Conservation (phyloP, 2,888 invertebrate species). For the Pyrrhia umbra region DNA sequence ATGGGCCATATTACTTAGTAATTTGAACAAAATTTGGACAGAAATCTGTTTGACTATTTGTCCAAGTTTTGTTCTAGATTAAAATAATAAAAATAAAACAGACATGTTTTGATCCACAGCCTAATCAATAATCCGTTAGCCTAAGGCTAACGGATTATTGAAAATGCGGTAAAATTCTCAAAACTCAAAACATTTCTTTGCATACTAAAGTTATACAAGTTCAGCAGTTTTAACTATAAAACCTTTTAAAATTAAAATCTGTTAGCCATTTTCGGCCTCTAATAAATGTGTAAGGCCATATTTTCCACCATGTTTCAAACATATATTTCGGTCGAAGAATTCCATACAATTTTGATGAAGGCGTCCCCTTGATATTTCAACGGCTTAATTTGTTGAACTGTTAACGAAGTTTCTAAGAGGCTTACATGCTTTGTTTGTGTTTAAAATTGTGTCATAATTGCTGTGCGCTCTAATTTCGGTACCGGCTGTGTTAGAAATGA, state of each 20-base stretch:
- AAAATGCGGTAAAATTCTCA: too few species aligned
- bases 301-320: slow-evolving; percentile 32
- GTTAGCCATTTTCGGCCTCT: neutral
- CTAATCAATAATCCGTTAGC: too few species aligned
- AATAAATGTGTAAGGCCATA: neutral
- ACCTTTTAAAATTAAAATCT: neutral
- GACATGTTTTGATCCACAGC: too few species aligned
- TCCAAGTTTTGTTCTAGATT: too few species aligned
- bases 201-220: too few species aligned
- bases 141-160: too few species aligned
- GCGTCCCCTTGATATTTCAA: slow-evolving; percentile 41
- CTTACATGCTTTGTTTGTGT: slow-evolving; percentile 53
- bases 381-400: slow-evolving; percentile 44
- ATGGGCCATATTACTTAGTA: too few species aligned
- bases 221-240: too few species aligned
- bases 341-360: slow-evolving; percentile 48
- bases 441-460: slow-evolving; percentile 56
- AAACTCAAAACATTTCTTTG: too few species aligned
- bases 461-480: slow-evolving; percentile 18
- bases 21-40: too few species aligned
- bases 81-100: too few species aligned
- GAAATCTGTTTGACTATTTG: too few species aligned
- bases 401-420: slow-evolving; percentile 49
- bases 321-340: slow-evolving; percentile 41
- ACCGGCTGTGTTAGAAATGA: neutral